Conservation (phyloP, 1,140 invertebrate genomes). For the Andricus grossulariae region DNA sequence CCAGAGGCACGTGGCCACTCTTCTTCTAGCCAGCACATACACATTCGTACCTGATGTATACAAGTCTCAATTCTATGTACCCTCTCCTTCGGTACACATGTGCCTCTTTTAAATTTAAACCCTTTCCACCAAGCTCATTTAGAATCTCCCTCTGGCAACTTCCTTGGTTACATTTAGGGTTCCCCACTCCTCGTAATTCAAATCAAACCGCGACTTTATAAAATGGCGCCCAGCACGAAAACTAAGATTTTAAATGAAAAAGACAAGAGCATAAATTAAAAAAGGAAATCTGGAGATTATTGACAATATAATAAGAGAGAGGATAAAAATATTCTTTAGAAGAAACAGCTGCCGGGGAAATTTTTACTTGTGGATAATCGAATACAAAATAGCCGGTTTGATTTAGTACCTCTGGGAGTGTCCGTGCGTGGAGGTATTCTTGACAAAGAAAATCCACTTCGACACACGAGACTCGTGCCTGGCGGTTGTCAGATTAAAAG, state of each 20-base stretch:
- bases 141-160: constrained; percentile 38
- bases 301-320: constrained; percentile 2
- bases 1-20: constrained; percentile 68
- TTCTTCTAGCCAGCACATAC: constrained; percentile 39
- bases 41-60: constrained; percentile 20
- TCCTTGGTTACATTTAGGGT: constrained; percentile 36
- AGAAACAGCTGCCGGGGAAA: not conserved
- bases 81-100: constrained; percentile 33
- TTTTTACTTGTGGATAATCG: not conserved
- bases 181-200: constrained; percentile 39
- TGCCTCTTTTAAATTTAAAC: constrained; percentile 37
- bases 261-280: not conserved
- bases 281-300: not conserved
- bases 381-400: not conserved
- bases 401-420: not conserved
- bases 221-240: constrained; percentile 7
- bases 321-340: constrained; percentile 15
- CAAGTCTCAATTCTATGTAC: constrained; percentile 32
- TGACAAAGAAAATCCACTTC: constrained; percentile 5
- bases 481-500: not conserved
- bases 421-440: not conserved
- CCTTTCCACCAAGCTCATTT: constrained; percentile 40
- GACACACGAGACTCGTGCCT: not conserved
- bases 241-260: not conserved
- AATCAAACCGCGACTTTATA: constrained; percentile 25